Evolutionary conservation across 2,797 vertebrate genomes (phyloP), one percentile per base, ranked within the genome.

Genomic region (Hemitrygon akajei): DNA sequence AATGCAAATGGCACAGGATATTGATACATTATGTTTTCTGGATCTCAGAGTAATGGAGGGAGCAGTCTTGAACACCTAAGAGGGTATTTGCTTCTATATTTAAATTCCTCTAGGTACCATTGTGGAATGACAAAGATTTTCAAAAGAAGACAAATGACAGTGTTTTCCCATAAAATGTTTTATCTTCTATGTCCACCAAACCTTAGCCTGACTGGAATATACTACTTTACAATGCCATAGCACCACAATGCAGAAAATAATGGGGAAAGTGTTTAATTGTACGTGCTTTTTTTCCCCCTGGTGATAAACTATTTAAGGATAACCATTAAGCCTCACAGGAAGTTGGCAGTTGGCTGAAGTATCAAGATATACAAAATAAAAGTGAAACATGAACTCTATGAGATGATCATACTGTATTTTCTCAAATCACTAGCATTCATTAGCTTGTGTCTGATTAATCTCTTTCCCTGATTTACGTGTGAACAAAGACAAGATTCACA

Each of bases 241-340:
- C 22, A 75, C 71, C 20, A 75, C 25, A 75, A 25, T 58, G 91
- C 91, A 93, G 71, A 56, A 93, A n/a, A 56, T 56, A 76, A 3
- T 58, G 40, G 71, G 73, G 5, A 56, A 93, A 40, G 16, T 47
- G 22, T 56, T 60, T 76, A 75, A 92, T 56, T 75, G 66, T 2
- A 22, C 75, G 56, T 18, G 40, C 14, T 22, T 9, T 4, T 93
- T 75, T 93, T 2, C 69, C 18, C 3, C 4, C 30, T 47, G 4
- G 4, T 76, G 47, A 40, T 75, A 93, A 76, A 37, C 27, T 76
- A 93, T 93, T 93, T 75, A 47, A 11, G 66, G 25, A 34, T 92
- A 92, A 34, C 69, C 25, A 93, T 93, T 93, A 93, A 75, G 40
- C 40, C 27, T n/a, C 69, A 93, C 71, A 56, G 71, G 91, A 93